These are phyloP conservation scores for Anolis sagrei DNA, from an alignment of 2,113 vertebrate genomes.

Conservation along the genomic window DNA sequence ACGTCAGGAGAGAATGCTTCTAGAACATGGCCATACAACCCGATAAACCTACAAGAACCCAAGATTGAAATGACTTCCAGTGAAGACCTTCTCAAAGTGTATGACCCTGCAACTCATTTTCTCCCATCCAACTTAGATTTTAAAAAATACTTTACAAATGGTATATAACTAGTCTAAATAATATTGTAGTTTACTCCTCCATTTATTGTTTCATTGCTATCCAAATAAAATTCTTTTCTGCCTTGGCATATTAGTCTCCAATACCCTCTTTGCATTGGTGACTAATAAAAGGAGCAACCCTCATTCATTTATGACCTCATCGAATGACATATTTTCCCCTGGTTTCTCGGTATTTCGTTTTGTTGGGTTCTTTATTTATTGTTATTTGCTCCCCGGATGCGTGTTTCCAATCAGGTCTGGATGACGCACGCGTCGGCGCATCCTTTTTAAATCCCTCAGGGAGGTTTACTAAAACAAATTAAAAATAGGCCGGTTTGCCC, in stretches of 20 bases:
- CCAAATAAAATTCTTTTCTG: background rate
- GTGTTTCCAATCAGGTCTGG: background rate
- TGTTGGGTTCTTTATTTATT: background rate
- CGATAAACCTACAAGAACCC: too few species aligned
- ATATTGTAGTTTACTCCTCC: too few species aligned
- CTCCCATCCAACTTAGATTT: too few species aligned
- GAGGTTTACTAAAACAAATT: background rate
- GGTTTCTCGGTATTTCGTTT: background rate
- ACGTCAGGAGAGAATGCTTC: too few species aligned
- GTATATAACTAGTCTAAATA: too few species aligned
- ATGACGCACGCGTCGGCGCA: background rate
- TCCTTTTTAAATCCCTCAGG: background rate
- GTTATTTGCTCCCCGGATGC: background rate
- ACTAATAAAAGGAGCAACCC: background rate
- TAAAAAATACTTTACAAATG: too few species aligned
- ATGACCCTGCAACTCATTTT: too few species aligned
- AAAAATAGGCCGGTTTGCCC: background rate
- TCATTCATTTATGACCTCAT: background rate
- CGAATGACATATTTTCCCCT: too few species aligned
- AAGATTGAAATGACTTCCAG: too few species aligned
- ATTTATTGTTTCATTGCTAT: background rate
- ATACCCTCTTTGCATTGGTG: background rate
- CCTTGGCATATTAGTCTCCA: background rate
- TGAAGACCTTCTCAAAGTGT: too few species aligned
- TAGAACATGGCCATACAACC: too few species aligned